Evolutionary conservation across 2,797 vertebrate genomes (phyloP).

Genomic region (Myotis planiceps): DNA sequence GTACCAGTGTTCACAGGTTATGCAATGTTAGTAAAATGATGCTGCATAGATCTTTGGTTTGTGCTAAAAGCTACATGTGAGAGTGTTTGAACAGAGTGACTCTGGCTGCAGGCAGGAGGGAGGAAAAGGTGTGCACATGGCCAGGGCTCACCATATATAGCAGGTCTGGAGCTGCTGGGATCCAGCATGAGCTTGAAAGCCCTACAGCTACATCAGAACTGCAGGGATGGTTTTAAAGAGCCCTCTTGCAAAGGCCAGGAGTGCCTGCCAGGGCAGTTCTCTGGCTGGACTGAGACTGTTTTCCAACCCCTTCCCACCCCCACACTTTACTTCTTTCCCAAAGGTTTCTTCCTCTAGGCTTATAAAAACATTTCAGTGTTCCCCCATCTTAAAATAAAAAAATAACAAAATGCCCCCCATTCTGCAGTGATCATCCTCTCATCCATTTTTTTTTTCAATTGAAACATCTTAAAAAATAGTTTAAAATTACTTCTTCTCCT

Average conservation of each 20-base stretch:
- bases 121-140: neutral
- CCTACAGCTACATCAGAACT: constrained; percentile 30
- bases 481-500: constrained; percentile 21
- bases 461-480: constrained; percentile 22
- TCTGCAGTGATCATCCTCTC: neutral
- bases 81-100: neutral
- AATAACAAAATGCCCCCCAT: constrained; percentile 7
- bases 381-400: constrained; percentile 40
- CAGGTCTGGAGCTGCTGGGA: constrained; percentile 40
- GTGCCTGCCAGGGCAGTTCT: neutral
- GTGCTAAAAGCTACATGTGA: neutral
- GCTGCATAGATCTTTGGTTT: neutral
- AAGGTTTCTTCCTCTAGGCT: constrained; percentile 39
- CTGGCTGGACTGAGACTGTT: constrained; percentile 7
- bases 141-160: constrained; percentile 54
- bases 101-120: neutral
- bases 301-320: neutral
- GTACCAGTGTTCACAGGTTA: constrained; percentile 17
- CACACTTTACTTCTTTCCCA: constrained; percentile 34
- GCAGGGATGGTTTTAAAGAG: constrained; percentile 16
- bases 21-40: constrained; percentile 38
- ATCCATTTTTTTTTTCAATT: neutral
- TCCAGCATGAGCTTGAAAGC: neutral
- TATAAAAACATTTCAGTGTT: constrained; percentile 38
- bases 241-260: neutral